These are phyloP conservation scores for Dione vanillae DNA, from an alignment of 2,888 invertebrate genomes.

Conservation along the genomic window DNA sequence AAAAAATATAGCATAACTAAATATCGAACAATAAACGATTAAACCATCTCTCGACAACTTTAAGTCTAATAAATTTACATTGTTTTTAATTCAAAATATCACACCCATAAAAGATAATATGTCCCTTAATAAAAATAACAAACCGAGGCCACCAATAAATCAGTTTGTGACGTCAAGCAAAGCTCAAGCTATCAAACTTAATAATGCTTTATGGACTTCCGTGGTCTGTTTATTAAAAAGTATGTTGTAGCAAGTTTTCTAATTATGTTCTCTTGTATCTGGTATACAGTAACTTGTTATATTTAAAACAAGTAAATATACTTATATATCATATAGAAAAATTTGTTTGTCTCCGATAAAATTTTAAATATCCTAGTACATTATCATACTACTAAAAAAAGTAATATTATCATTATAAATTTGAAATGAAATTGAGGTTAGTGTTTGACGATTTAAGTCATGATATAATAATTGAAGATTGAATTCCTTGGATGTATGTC, in stretches of 20 bases:
- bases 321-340: too few relatives aligned
- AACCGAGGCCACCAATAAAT: constrained; percentile 20
- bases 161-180: constrained; percentile 21
- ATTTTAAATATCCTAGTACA: too few relatives aligned
- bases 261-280: neutral
- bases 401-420: too few relatives aligned
- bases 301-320: too few relatives aligned
- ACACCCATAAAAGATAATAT: constrained; percentile 5
- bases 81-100: constrained; percentile 9
- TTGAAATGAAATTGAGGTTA: too few relatives aligned
- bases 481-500: too few relatives aligned
- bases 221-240: constrained; percentile 20
- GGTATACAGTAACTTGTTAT: too few relatives aligned
- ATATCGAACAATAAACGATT: neutral
- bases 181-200: constrained; percentile 30
- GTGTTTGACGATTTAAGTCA: too few relatives aligned
- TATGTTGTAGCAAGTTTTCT: constrained; percentile 6
- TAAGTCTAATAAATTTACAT: neutral
- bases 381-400: too few relatives aligned
- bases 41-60: neutral
- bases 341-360: too few relatives aligned
- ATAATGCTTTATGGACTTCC: constrained; percentile 28
- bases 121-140: constrained; percentile 20
- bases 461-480: too few relatives aligned
- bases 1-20: neutral